phyloP scores from a whole-genome alignment of 2,797 vertebrate genomes.

The Danio tinwini region DNA sequence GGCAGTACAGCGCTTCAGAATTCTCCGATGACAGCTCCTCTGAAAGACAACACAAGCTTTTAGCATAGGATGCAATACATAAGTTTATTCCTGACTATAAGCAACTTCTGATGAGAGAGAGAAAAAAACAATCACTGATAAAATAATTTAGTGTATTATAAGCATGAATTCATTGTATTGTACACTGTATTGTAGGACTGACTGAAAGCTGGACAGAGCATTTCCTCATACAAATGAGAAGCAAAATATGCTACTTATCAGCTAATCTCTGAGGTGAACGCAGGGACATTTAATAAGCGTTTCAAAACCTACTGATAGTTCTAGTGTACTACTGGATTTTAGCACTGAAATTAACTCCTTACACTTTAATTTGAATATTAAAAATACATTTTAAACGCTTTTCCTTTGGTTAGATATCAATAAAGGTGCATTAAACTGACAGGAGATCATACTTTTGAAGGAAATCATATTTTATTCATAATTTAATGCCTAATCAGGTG shows the following conservation, averaged over 20 bases:
- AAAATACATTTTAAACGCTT: too few species aligned
- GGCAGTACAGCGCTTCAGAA: constrained; percentile 87
- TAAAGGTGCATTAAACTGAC: not conserved
- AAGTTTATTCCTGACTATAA: not conserved
- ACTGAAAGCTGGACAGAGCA: not conserved
- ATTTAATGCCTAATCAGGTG: too few species aligned
- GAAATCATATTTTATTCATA: too few species aligned
- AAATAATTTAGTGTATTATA: not conserved
- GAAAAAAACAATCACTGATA: not conserved
- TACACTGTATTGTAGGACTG: not conserved
- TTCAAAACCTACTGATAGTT: not conserved
- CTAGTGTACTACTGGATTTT: constrained; percentile 1
- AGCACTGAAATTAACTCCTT: not conserved
- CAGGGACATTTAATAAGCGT: not conserved
- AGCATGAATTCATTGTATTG: not conserved
- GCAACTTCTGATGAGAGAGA: too few species aligned
- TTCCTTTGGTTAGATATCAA: not conserved
- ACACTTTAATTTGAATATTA: too few species aligned
- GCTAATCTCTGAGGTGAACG: not conserved
- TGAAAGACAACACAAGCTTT: constrained; percentile 60
- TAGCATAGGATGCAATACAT: not conserved
- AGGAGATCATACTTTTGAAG: too few species aligned
- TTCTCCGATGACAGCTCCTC: constrained; percentile 94
- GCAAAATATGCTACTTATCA: not conserved
- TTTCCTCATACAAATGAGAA: not conserved